Percentiles rank a stretch among this genome's conserved stretches.
Evolutionary conservation across 2,888 invertebrate genomes (phyloP).

Genomic region (Sphaerophoria rueppellii): DNA sequence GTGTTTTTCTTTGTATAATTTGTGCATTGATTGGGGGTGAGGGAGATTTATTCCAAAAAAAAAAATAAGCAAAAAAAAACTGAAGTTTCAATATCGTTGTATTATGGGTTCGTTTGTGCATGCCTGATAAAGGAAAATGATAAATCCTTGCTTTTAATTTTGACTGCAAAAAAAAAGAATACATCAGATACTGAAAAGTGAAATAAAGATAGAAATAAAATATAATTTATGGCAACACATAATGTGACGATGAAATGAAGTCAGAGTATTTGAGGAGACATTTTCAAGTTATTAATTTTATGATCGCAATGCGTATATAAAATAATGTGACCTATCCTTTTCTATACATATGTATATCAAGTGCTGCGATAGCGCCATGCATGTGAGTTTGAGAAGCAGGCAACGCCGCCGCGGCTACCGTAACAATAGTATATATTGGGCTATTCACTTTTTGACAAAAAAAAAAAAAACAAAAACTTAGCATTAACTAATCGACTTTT

Average conservation of each 20-base stretch:
- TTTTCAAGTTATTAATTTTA: constrained; percentile 13
- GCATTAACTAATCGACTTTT: too few species aligned
- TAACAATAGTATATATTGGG: too few species aligned
- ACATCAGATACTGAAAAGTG: constrained; percentile 51
- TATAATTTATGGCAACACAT: constrained; percentile 66
- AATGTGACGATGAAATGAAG: not conserved
- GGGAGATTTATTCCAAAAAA: constrained; percentile 8
- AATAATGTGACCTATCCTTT: too few species aligned
- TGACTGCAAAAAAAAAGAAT: constrained; percentile 58
- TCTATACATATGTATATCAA: too few species aligned
- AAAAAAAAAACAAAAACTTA: too few species aligned
- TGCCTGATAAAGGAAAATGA: constrained; percentile 30
- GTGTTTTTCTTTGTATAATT: too few species aligned
- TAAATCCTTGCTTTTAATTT: constrained; percentile 53
- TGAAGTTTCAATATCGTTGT: constrained; percentile 23
- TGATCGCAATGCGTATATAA: too few species aligned
- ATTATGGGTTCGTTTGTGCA: not conserved
- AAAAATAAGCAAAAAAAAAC: constrained; percentile 36
- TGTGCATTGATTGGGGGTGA: too few species aligned
- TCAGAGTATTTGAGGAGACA: constrained; percentile 50
- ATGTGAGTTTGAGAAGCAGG: too few species aligned
- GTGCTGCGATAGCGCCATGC: too few species aligned
- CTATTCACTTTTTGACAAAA: too few species aligned
- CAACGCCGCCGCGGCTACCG: too few species aligned
- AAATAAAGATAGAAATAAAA: constrained; percentile 21